These are phyloP conservation scores for Julus scandinavius DNA, from an alignment of 2,888 invertebrate genomes.

Conservation along the genomic window DNA sequence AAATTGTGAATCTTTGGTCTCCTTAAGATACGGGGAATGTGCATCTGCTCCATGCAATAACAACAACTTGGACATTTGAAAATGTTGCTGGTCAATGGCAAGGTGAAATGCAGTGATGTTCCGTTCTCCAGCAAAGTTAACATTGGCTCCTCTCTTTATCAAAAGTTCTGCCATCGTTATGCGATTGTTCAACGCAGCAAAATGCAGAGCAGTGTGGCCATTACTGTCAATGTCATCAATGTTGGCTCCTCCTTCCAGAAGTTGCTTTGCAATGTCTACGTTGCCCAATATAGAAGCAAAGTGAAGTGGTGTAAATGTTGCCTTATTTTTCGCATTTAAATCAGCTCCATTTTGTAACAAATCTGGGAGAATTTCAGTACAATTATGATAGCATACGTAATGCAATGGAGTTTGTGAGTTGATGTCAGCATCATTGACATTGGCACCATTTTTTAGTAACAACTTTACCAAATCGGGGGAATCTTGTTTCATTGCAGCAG, in stretches of 20 bases:
- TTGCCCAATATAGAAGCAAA: neutral
- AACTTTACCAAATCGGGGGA: neutral
- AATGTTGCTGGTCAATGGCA: slow-evolving; percentile 74
- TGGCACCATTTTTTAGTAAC: neutral
- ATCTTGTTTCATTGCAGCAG: neutral
- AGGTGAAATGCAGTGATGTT: slow-evolving; percentile 37
- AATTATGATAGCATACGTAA: neutral
- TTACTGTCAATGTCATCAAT: neutral
- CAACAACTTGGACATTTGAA: neutral
- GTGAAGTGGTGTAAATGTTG: neutral
- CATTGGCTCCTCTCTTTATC: slow-evolving; percentile 72
- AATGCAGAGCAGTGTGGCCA: neutral
- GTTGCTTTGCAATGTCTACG: neutral
- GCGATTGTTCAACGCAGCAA: neutral
- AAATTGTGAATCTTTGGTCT: neutral
- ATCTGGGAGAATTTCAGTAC: neutral
- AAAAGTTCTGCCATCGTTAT: neutral
- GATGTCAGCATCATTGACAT: neutral
- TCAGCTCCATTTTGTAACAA: neutral
- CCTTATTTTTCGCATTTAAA: neutral
- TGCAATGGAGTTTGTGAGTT: neutral
- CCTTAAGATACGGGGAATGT: slow-evolving; percentile 65
- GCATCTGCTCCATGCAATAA: slow-evolving; percentile 70
- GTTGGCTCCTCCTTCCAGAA: neutral
- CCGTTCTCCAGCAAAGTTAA: slow-evolving; percentile 67